These are phyloP conservation scores for Drosophila sturtevanti DNA, from an alignment of 1,140 invertebrate genomes.

Conservation along the genomic window DNA sequence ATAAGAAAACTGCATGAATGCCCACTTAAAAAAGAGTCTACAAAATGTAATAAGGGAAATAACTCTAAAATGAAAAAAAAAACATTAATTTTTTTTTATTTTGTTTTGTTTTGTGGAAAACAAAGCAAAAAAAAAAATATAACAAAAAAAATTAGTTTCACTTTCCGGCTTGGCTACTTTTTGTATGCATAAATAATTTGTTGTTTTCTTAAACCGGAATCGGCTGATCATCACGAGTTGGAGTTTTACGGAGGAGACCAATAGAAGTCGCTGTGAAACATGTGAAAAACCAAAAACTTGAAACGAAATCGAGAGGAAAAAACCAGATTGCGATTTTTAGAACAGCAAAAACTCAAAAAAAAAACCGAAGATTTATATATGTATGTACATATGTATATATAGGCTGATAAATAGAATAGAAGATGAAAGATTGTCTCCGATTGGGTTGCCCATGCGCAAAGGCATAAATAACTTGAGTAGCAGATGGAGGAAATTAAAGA, in stretches of 20 bases:
- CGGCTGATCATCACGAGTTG: conserved; percentile 53
- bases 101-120: conserved; percentile 20
- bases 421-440: not conserved
- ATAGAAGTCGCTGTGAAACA: conserved; percentile 42
- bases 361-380: not conserved
- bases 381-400: too few species aligned
- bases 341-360: conserved; percentile 16
- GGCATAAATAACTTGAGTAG: conserved; percentile 2
- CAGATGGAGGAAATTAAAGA: conserved; percentile 27
- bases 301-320: conserved; percentile 68
- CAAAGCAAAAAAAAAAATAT: conserved; percentile 9
- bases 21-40: conserved; percentile 35
- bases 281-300: conserved; percentile 45
- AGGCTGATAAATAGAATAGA: not conserved
- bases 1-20: conserved; percentile 57
- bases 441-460: conserved; percentile 54
- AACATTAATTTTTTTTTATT: not conserved
- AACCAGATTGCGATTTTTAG: conserved; percentile 42
- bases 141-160: conserved; percentile 47
- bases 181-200: conserved; percentile 39
- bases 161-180: conserved; percentile 40
- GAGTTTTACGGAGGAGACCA: conserved; percentile 10
- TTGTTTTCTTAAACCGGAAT: conserved; percentile 66
- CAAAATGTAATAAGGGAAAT: conserved; percentile 22
- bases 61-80: not conserved